phyloP scores from a whole-genome alignment of 2,113 vertebrate species.

The Malaclemys terrapin region DNA sequence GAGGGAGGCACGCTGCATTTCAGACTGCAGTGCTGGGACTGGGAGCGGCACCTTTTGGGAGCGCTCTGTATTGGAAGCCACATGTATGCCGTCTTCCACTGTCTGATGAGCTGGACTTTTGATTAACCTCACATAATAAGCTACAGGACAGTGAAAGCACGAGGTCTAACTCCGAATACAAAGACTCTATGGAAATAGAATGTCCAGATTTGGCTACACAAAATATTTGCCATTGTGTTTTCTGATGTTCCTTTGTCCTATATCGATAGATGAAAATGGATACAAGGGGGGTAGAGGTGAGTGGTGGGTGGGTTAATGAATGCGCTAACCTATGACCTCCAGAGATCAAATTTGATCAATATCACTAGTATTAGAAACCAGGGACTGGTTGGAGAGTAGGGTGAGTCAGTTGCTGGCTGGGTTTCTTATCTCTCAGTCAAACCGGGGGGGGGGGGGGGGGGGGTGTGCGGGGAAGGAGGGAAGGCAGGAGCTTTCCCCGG shows the following conservation, averaged over 20 bases:
- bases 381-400: accelerated
- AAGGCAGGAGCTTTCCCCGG: background rate
- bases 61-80: background rate
- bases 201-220: accelerated
- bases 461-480: no score
- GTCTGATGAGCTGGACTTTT: background rate
- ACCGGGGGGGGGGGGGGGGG: no score
- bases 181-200: background rate
- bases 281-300: background rate
- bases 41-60: background rate
- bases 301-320: background rate
- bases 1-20: accelerated
- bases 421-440: background rate
- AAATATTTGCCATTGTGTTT: background rate
- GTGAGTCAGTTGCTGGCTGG: background rate
- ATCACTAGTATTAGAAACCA: accelerated
- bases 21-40: accelerated
- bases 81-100: background rate
- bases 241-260: accelerated
- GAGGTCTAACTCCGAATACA: background rate
- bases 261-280: background rate
- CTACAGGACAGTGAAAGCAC: accelerated
- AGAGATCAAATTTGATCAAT: background rate
- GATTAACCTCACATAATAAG: background rate
- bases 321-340: accelerated